Percentiles rank a stretch among this genome's conserved stretches.
Conservation (phyloP, 2,797 vertebrate species). For the Cuniculus paca region DNA sequence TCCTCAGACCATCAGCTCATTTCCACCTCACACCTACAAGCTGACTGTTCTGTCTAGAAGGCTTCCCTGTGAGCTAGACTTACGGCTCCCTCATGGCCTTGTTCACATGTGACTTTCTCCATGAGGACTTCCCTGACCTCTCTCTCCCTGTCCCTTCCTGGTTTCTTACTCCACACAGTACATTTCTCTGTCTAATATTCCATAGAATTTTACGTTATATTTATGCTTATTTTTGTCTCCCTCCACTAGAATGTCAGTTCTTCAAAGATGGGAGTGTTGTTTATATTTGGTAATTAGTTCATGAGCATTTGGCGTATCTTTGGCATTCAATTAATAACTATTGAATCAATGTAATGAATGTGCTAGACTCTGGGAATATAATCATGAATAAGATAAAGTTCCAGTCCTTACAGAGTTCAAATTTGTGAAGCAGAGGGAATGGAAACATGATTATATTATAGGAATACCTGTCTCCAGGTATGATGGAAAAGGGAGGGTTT, state of each 20-base stretch:
- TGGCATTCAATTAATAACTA: background rate
- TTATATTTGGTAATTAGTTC: conserved; percentile 15
- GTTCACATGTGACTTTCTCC: background rate
- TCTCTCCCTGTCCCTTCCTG: background rate
- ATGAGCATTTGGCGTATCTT: background rate
- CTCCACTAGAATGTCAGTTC: background rate
- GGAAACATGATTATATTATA: background rate
- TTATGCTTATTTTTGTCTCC: background rate
- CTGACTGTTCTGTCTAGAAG: background rate
- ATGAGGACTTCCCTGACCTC: background rate
- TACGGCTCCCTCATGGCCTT: background rate
- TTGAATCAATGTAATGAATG: background rate
- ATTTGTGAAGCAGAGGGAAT: background rate
- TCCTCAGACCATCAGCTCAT: background rate
- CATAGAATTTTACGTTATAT: background rate
- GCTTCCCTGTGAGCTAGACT: background rate
- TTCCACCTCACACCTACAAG: background rate
- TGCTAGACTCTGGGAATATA: background rate
- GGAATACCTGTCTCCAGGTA: background rate
- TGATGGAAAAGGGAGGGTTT: background rate
- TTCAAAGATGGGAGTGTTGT: background rate
- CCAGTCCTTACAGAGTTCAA: background rate
- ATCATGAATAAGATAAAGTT: conserved; percentile 17
- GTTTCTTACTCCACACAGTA: background rate
- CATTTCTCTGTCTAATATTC: background rate